These are phyloP conservation scores for Indicator indicator DNA, from an alignment of 2,113 vertebrate genomes.

Conservation along the genomic window DNA sequence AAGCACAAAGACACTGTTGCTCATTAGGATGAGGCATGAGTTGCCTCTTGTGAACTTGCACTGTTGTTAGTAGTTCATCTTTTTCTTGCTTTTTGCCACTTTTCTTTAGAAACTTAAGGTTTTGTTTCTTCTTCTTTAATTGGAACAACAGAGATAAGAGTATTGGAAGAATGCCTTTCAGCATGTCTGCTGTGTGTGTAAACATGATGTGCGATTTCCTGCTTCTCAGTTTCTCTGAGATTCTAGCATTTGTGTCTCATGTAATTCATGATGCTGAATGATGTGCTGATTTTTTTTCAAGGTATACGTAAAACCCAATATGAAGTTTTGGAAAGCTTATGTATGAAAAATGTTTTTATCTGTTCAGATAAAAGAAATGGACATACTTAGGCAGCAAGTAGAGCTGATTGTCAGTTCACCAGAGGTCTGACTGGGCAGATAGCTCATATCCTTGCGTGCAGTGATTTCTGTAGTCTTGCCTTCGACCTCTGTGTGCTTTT, in stretches of 20 bases:
- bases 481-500: not conserved
- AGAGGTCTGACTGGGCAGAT: not conserved
- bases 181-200: not conserved
- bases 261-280: not conserved
- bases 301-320: not conserved
- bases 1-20: not conserved
- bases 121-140: not conserved
- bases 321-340: not conserved
- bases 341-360: not conserved
- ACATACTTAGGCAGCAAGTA: not conserved
- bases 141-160: not conserved
- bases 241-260: not conserved
- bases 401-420: not conserved
- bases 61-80: not conserved
- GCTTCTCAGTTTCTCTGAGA: not conserved
- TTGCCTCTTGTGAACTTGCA: not conserved
- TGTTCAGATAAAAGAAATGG: not conserved
- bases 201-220: not conserved
- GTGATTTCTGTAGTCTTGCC: not conserved
- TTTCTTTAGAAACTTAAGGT: not conserved
- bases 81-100: not conserved
- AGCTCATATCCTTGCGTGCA: not conserved
- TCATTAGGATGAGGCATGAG: not conserved
- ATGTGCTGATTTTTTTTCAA: not conserved
- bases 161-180: not conserved